A percentile compares a stretch with the other conserved stretches of the same genome.
These are phyloP conservation scores for Cavia porcellus DNA, from an alignment of 2,113 vertebrate genomes.

Conservation along the genomic window DNA sequence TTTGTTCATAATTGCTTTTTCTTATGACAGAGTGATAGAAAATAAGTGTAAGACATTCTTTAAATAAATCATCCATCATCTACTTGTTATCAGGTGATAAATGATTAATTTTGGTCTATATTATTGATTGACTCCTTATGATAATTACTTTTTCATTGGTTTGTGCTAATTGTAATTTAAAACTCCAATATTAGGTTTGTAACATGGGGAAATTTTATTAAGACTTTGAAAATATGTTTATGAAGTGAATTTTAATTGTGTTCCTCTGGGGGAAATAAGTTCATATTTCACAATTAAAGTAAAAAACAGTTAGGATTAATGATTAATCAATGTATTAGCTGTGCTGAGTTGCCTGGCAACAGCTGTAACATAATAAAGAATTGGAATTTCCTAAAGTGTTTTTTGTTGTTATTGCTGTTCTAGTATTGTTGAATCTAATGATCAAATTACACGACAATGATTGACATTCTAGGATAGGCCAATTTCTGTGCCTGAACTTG, in stretches of 20 bases:
- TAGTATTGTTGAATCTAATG: neutral
- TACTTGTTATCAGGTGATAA: conserved; percentile 22
- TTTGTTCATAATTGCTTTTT: conserved; percentile 30
- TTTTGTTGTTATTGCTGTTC: neutral
- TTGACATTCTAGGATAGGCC: neutral
- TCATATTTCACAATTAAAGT: conserved; percentile 75
- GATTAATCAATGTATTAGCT: conserved; percentile 45
- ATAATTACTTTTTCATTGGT: conserved; percentile 78
- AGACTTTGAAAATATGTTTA: conserved; percentile 34
- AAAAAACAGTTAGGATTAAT: conserved; percentile 54
- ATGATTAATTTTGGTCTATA: conserved; percentile 62
- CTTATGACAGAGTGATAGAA: conserved; percentile 42
- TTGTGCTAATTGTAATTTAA: conserved; percentile 68
- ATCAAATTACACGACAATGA: neutral
- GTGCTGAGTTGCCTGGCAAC: conserved; percentile 42
- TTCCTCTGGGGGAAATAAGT: neutral
- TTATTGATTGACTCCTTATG: conserved; percentile 54
- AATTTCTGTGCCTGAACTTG: neutral
- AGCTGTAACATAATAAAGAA: neutral
- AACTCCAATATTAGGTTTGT: conserved; percentile 71
- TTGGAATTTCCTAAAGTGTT: neutral
- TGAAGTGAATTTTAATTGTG: conserved; percentile 77
- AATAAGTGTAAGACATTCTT: conserved; percentile 40
- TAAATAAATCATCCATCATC: conserved; percentile 46
- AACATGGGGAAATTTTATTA: conserved; percentile 69